Evolutionary conservation across 2,113 vertebrate species (phyloP).

Genomic region (Clarias magur): DNA sequence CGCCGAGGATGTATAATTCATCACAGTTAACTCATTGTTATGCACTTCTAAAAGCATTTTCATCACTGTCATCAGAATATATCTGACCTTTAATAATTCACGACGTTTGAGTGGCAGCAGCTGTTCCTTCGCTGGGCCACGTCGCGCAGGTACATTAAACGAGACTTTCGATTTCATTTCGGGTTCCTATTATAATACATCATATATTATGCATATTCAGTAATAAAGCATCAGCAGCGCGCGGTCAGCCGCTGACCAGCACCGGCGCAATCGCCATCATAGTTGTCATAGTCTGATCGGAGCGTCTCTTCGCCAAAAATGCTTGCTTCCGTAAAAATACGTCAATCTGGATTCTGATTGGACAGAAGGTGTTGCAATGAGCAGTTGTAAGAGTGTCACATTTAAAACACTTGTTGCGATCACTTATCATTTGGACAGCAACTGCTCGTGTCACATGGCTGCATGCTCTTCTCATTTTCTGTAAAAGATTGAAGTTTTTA

Average conservation of each 20-base stretch:
- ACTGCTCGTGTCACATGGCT: not conserved
- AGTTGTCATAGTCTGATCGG: not conserved
- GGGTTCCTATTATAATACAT: slow-evolving; percentile 9
- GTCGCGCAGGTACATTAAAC: slow-evolving; percentile 15
- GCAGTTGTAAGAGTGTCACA: not conserved
- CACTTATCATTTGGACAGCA: not conserved
- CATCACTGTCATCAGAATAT: slow-evolving; percentile 41
- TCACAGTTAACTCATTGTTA: slow-evolving; percentile 43
- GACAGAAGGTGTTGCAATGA: not conserved
- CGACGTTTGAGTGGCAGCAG: slow-evolving; percentile 36
- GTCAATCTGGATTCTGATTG: not conserved
- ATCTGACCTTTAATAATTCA: slow-evolving; percentile 42
- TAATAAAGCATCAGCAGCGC: slow-evolving; percentile 24
- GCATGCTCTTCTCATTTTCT: not conserved
- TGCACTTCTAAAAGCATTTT: slow-evolving; percentile 43
- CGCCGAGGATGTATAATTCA: slow-evolving; percentile 44
- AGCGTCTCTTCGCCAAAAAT: not conserved
- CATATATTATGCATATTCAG: slow-evolving; percentile 28
- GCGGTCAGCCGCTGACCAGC: not conserved
- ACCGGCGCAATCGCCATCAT: no score
- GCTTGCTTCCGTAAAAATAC: not conserved
- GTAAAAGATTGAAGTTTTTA: no score
- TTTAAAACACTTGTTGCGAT: not conserved
- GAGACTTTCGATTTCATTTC: slow-evolving; percentile 30
- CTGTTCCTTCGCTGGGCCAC: not conserved